Base-by-base conservation (phyloP, 2,113 vertebrate species). In the Apus apus region DNA sequence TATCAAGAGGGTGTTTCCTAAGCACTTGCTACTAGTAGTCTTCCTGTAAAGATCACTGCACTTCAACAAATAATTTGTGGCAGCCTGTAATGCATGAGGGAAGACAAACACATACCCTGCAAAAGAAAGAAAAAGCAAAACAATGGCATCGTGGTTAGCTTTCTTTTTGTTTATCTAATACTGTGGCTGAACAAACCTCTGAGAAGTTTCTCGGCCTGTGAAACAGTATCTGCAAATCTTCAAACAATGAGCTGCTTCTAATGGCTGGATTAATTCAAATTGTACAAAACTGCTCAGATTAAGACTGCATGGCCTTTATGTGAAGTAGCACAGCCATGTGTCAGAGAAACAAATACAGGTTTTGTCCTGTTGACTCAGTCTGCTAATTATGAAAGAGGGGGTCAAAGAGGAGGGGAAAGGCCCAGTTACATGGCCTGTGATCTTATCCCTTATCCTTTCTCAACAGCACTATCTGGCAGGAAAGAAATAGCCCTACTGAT, bases 401-500 rank as follows among this genome's bases (percentile, higher is more conserved):
- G 71, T 5, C 11, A 75, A 87, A 92, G 83, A 14, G 22, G 29
- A 51, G 46, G 71, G 64, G 15, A 74, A 95, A 93, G 48, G 61
- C 76, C 83, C 64, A 86, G 75, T 66, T 83, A 73, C 18, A 19
- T 14, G 45, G 34, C 66, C 78, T 95, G 79, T 77, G 78, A 87
- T 94, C 78, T 75, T 89, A 88, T 26, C 58, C 84, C 82, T 74
- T 88, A 91, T 74, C 82, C 60, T 45, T 91, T 94, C 83, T 75
- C 66, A 84, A 61, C 80, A 81, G 82, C 27, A 64, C 65, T 90
- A 82, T 57, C 85, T 75, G 85, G 34, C 79, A 92, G 65, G 66
- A 88, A 95, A 93, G 73, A 92, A 96, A 51, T 7, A 88, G 68
- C 27, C 81, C 40, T 78, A 48, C 72, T 81, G 93, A 95, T 95